Base-by-base conservation (phyloP, 1,140 invertebrate species). In the Dendrolimus kikuchii region DNA sequence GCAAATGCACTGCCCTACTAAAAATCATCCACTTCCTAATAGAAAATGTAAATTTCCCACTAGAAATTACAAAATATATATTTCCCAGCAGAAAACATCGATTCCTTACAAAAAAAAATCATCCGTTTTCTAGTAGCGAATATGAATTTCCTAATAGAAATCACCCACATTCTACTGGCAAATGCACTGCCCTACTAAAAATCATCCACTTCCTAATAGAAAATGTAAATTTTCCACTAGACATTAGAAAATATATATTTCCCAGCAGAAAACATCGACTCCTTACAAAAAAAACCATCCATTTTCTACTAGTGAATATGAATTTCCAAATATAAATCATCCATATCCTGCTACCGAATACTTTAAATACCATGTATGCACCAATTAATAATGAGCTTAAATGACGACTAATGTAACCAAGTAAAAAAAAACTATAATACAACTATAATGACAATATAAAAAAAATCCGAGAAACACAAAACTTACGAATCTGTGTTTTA, bases 381-480 rank as follows among this genome's bases (percentile, higher is more conserved):
- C 23, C 23, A 23, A 3, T 23, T 23, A 23, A 23, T 23, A 23
- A 23, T 23, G 23, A 23, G 23, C 23, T 23, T 23, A 23, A n/a
- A 42, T 42, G 41, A 42, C 6, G n/a, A 42, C 41, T 42, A 42
- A 42, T 42, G n/a, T 7, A 42, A 42, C 3, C 23, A 23, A 23
- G 39, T 40, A n/a, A 5, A 38, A 49, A 62, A 9, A 40, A 59
- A 57, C 53, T 40, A 49, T 43, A 60, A 58, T 57, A 52, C 53
- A 55, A 63, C 55, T 48, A 61, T 65, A 61, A 61, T 61, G 65
- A 69, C 61, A 63, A 55, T 56, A 44, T 55, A 57, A 57, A 48
- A 41, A 52, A 55, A 55, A 23, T 23, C 23, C 23, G 23, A 23
- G 23, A 54, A 49, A 54, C 52, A 59, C 57, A 56, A 48, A 46